Evolutionary conservation across 1,140 invertebrate genomes (phyloP), one percentile per base, ranked within the genome.

Genomic region (Bombus waltoni): DNA sequence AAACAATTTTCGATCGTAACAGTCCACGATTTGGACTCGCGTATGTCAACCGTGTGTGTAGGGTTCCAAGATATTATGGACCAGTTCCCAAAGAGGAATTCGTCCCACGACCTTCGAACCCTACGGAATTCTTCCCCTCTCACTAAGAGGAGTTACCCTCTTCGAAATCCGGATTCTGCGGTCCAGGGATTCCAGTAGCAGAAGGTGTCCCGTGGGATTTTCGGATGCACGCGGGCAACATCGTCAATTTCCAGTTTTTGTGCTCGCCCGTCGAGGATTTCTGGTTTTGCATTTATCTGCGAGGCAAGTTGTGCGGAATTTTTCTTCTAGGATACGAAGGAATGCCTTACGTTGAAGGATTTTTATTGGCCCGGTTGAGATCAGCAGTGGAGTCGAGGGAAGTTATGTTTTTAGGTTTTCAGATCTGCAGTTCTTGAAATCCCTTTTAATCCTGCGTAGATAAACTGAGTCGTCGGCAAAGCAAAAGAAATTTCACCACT

Each of bases 131-230:
- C 74, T 87, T 88, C 81, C 86, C 86, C 80, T 86, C 79, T 75
- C 83, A 42, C 66, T 25, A 38, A 81, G 89, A 91, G 84, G 71
- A 88, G 81, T 82, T 84, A 87, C 73, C 75, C 84, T 81, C 83
- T 90, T 87, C 71, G 78, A 88, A 88, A 90, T 88, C 90, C 87
- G 89, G 89, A 91, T 88, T 86, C 83, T 90, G 84, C 84, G 90
- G 90, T 90, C 89, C 90, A 91, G 83, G 57, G 79, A 66, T 83
- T 82, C 87, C 79, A 72, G 47, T 85, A 72, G 70, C 80, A 40
- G 83, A 79, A 82, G 83, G 79, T 70, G 80, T 72, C 71, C 85
- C 85, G 87, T 91, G 90, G 79, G 89, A 91, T 89, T 91, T 85
- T 76, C 68, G 28, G 76, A 79, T 83, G 62, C 74, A n/a, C 75